Evolutionary conservation across 35 echinoderm and acorn worm species (phyloP).

Genomic region (Stichopus chloronotus): DNA sequence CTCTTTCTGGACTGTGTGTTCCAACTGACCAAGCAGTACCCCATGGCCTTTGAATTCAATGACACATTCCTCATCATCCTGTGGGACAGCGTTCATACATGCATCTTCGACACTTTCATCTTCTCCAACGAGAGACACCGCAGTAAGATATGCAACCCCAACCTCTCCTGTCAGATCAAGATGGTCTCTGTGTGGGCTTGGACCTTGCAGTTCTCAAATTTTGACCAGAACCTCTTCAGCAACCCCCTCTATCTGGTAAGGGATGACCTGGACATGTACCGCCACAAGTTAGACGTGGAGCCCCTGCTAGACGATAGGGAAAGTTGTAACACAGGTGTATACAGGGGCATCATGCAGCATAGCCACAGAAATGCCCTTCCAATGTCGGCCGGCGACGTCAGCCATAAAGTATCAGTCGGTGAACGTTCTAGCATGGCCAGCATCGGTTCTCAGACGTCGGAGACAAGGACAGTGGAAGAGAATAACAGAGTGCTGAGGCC

Average conservation of each 20-base stretch:
- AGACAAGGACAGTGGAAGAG: neutral
- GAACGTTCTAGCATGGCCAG: neutral
- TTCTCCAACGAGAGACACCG: constrained; percentile 90
- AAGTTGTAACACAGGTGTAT: constrained; percentile 76
- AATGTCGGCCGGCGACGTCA: neutral
- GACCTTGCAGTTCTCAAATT: constrained; percentile 88
- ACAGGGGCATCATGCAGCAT: constrained; percentile 61
- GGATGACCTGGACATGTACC: constrained; percentile 61
- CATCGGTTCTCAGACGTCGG: neutral
- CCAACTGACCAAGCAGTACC: constrained; percentile 93
- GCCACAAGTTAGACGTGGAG: constrained; percentile 32
- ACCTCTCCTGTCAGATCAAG: constrained; percentile 28
- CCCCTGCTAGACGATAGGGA: constrained; percentile 46
- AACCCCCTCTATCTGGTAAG: constrained; percentile 90
- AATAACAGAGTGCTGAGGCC: constrained; percentile 66
- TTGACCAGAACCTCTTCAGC: constrained; percentile 92
- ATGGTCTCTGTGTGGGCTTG: constrained; percentile 94
- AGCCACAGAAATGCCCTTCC: neutral
- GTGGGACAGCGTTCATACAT: constrained; percentile 89
- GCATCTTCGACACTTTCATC: constrained; percentile 95
- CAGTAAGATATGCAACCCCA: constrained; percentile 28
- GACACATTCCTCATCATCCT: constrained; percentile 96
- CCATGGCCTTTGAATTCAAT: constrained; percentile 91
- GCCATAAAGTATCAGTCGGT: neutral
- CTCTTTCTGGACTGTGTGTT: constrained; percentile 95